Conservation (phyloP, 2,888 invertebrate genomes). For the Eupithecia subfuscata region DNA sequence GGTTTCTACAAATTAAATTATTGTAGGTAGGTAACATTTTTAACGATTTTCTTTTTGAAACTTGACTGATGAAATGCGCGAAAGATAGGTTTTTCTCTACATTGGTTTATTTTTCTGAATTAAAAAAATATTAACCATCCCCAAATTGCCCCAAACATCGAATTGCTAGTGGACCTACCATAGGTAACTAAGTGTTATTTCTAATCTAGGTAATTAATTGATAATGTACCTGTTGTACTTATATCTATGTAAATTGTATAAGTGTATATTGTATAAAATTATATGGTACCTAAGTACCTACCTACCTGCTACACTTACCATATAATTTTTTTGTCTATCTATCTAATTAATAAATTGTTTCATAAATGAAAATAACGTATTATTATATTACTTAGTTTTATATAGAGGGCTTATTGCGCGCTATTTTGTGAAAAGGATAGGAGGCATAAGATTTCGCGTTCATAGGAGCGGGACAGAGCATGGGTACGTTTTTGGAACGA, state of each 20-base stretch:
- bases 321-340: too few species aligned
- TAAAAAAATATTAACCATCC: background rate
- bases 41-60: background rate
- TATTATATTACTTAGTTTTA: background rate
- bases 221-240: background rate
- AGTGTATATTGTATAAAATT: too few species aligned
- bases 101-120: background rate
- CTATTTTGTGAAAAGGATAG: too few species aligned
- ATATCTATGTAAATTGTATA: too few species aligned
- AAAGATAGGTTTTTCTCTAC: background rate
- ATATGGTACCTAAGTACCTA: too few species aligned
- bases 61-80: background rate
- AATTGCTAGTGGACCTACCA: background rate
- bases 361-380: background rate
- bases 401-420: background rate
- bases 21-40: too few species aligned
- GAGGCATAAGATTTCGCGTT: too few species aligned
- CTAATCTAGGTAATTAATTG: background rate
- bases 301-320: too few species aligned
- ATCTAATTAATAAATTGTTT: background rate
- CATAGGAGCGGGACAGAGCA: too few species aligned
- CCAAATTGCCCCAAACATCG: constrained; percentile 3
- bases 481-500: too few species aligned
- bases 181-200: too few species aligned
- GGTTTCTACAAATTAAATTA: too few species aligned